These are phyloP conservation scores for Melanotaenia nigrans DNA, from an alignment of 2,797 vertebrate genomes.

Conservation along the genomic window DNA sequence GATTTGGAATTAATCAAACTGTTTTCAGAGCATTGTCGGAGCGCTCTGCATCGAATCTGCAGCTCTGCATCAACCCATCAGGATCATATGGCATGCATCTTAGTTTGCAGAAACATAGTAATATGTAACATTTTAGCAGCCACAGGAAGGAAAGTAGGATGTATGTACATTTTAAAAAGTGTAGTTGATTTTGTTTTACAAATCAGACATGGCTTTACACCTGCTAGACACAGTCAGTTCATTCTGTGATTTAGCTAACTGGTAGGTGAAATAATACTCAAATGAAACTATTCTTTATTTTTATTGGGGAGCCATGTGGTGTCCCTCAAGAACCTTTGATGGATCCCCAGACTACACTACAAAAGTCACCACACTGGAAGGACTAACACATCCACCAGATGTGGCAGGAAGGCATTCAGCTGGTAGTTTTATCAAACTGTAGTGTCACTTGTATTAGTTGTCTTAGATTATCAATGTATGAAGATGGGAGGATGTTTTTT, in stretches of 20 bases:
- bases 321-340: conserved; percentile 42
- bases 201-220: not conserved
- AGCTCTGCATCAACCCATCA: not conserved
- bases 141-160: conserved; percentile 6
- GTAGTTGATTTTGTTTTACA: conserved; percentile 16
- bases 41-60: not conserved
- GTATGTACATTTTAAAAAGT: conserved; percentile 27
- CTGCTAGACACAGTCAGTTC: conserved; percentile 22
- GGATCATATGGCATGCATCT: not conserved
- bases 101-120: not conserved
- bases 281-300: conserved; percentile 64
- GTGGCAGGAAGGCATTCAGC: conserved; percentile 36
- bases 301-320: conserved; percentile 50
- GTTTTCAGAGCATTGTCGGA: not conserved
- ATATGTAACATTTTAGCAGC: not conserved
- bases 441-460: conserved; percentile 23
- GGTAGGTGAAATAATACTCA: conserved; percentile 53
- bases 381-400: conserved; percentile 63
- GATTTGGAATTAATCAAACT: too few relatives aligned
- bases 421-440: conserved; percentile 12
- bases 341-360: conserved; percentile 53
- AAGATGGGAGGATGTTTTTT: conserved; percentile 3
- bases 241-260: conserved; percentile 40
- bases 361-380: conserved; percentile 27
- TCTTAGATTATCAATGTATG: conserved; percentile 58